Percentiles rank a stretch among this genome's conserved stretches.
Conservation (phyloP, 2,113 vertebrate genomes). For the Ameiurus melas region DNA sequence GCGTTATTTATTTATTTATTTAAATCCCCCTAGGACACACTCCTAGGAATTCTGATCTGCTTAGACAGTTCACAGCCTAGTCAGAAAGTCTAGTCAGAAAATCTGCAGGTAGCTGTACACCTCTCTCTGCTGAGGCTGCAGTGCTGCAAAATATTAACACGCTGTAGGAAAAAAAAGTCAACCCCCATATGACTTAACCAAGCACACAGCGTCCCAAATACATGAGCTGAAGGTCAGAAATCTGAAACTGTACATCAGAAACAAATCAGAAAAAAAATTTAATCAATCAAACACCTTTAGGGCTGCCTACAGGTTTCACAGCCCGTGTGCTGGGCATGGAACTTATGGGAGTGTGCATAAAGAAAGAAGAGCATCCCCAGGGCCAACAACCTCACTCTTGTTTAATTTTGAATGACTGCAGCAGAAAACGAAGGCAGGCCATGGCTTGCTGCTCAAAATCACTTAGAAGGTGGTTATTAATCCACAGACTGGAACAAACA, state of each 20-base stretch:
- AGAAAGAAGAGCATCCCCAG: neutral
- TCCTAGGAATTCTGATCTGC: neutral
- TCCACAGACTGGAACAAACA: neutral
- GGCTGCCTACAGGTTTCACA: neutral
- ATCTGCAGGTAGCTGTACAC: neutral
- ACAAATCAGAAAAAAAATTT: conserved; percentile 14
- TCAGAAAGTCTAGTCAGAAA: neutral
- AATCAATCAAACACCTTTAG: neutral
- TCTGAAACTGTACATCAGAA: neutral
- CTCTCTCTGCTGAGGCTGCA: neutral
- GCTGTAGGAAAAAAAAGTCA: neutral
- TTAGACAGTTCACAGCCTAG: neutral
- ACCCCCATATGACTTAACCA: neutral
- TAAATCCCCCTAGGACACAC: too few species aligned
- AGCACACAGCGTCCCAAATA: conserved; percentile 13
- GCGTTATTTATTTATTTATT: neutral
- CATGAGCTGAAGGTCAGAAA: neutral
- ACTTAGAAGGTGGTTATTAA: neutral
- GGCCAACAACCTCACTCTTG: neutral
- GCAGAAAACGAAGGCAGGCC: conserved; percentile 25
- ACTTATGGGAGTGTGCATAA: neutral
- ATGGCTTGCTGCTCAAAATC: conserved; percentile 10
- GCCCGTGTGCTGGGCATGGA: neutral
- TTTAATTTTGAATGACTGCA: conserved; percentile 38
- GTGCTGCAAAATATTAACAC: conserved; percentile 11